Conservation (phyloP, 2,888 invertebrate species). For the Cecidostiba fungosa region DNA sequence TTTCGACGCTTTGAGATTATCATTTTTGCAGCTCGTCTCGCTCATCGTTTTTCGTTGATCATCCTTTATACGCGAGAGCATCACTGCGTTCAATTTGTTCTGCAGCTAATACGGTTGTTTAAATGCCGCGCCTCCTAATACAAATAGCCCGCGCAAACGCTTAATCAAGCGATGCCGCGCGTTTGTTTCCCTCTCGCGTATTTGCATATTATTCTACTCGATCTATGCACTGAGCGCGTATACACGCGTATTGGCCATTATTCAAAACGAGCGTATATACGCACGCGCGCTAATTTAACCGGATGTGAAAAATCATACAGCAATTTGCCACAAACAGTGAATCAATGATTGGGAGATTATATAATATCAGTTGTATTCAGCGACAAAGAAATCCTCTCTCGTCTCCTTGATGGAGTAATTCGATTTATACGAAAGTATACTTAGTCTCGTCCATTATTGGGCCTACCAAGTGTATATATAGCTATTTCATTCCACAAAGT, state of each 20-base stretch:
- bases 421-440: no score
- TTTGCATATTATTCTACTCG: slow-evolving; percentile 46
- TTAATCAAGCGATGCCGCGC: slow-evolving; percentile 29
- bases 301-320: not conserved
- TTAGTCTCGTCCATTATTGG: no score
- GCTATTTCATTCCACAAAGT: not conserved
- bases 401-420: no score
- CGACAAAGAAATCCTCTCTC: no score
- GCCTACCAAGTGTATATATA: no score
- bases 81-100: not conserved
- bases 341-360: not conserved
- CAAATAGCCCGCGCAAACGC: slow-evolving; percentile 5
- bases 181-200: slow-evolving; percentile 19
- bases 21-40: no score
- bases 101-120: slow-evolving; percentile 28
- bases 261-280: not conserved
- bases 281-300: not conserved
- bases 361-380: no score
- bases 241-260: slow-evolving; percentile 1
- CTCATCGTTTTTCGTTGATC: not conserved
- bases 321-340: not conserved
- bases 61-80: no score
- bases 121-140: not conserved
- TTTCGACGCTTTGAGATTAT: no score
- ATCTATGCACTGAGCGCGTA: slow-evolving; percentile 12